Evolutionary conservation across 2,797 vertebrate species (phyloP).

Genomic region (Pelodytes ibericus): DNA sequence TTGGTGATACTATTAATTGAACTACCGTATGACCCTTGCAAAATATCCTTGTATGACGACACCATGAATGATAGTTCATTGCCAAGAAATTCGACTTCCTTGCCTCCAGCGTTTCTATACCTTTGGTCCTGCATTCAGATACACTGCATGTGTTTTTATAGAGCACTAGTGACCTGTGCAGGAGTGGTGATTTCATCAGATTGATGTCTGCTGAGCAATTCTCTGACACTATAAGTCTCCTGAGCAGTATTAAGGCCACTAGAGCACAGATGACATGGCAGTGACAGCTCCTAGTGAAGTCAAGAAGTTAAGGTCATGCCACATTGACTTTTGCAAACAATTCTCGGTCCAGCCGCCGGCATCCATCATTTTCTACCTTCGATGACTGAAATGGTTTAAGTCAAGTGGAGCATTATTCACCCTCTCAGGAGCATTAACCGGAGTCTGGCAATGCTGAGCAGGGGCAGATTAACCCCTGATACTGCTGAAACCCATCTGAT

Average conservation of each 20-base stretch:
- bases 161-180: constrained; percentile 16
- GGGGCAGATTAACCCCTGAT: constrained; percentile 23
- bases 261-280: constrained; percentile 48
- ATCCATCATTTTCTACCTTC: constrained; percentile 64
- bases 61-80: not conserved
- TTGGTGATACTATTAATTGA: no score
- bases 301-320: constrained; percentile 57
- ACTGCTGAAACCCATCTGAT: not conserved
- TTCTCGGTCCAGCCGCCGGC: constrained; percentile 65
- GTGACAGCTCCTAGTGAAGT: constrained; percentile 46
- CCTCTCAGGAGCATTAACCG: constrained; percentile 52
- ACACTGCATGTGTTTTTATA: constrained; percentile 2
- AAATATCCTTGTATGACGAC: no score
- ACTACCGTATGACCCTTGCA: no score
- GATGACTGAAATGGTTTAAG: constrained; percentile 66
- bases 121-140: not conserved
- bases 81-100: not conserved
- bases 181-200: constrained; percentile 41
- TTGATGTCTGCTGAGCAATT: constrained; percentile 39
- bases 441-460: constrained; percentile 30
- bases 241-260: constrained; percentile 43
- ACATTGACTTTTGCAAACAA: constrained; percentile 69
- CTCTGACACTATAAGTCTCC: constrained; percentile 40
- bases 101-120: no score
- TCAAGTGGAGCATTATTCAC: constrained; percentile 62